Conservation (phyloP, 2,113 vertebrate genomes). For the human region GRCh38 chr7:141279501-141280000, state of each 20-base stretch:
- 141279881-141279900: background rate
- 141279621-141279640: background rate
- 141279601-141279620: background rate
- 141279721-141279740: background rate
- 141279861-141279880: background rate
- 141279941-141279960: background rate
- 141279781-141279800: background rate
- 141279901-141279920: background rate
- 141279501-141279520: background rate
- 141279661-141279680: background rate
- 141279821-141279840: too few relatives aligned
- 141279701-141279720: rapidly evolving
- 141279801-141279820: background rate
- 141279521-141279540: too few relatives aligned
- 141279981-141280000: background rate
- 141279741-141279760: background rate
- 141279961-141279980: background rate
- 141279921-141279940: background rate
- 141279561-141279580: background rate
- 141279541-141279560: background rate
- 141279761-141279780: background rate
- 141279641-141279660: background rate
- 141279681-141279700: background rate
- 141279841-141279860: background rate
- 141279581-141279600: background rate